These are phyloP conservation scores for Caenorhabditis sulstoni DNA, from an alignment of 2,888 invertebrate genomes.

Conservation along the genomic window DNA sequence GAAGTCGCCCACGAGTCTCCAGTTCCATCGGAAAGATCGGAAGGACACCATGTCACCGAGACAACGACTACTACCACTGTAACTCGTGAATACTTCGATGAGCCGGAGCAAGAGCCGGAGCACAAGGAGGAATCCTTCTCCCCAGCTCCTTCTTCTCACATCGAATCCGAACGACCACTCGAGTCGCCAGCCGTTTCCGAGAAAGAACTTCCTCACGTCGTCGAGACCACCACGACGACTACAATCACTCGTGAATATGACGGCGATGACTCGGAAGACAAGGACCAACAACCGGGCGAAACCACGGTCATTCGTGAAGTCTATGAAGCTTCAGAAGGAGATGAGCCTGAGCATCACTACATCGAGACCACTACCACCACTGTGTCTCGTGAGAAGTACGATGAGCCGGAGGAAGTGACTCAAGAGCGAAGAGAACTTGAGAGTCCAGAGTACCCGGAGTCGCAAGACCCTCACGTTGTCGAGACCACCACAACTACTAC, in stretches of 20 bases:
- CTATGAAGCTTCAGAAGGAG: neutral
- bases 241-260: slow-evolving; percentile 38
- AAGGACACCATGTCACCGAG: slow-evolving; percentile 13
- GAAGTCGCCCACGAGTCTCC: slow-evolving; percentile 16
- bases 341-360: no score
- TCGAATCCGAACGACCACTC: slow-evolving; percentile 8
- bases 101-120: slow-evolving; percentile 17
- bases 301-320: slow-evolving; percentile 1
- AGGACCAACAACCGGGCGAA: no score
- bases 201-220: slow-evolving; percentile 26
- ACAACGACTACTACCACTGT: slow-evolving; percentile 42
- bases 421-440: neutral
- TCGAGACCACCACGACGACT: slow-evolving; percentile 42
- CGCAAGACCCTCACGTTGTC: neutral
- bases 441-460: neutral
- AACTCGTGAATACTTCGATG: slow-evolving; percentile 38
- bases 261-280: neutral
- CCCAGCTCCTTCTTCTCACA: slow-evolving; percentile 22
- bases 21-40: slow-evolving; percentile 32
- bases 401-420: neutral
- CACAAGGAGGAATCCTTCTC: slow-evolving; percentile 14
- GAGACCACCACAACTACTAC: slow-evolving; percentile 21
- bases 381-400: slow-evolving; percentile 23
- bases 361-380: slow-evolving; percentile 27
- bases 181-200: slow-evolving; percentile 19